phyloP scores from a whole-genome alignment of 2,797 vertebrate genomes.

The Coregonus suidteri region DNA sequence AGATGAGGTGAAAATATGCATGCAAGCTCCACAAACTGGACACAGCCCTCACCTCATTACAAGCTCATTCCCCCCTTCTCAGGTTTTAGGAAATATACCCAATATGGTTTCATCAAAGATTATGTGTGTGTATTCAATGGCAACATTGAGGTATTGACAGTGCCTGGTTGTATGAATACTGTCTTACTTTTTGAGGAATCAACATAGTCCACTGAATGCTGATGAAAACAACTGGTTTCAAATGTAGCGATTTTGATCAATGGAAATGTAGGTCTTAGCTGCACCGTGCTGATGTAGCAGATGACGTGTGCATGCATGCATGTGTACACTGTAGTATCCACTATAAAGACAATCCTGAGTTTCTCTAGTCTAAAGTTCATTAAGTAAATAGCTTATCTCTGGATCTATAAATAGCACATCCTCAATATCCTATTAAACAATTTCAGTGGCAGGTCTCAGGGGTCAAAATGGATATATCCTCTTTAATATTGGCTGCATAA shows the following conservation, averaged over 20 bases:
- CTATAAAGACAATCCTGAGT: neutral
- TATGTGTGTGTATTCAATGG: neutral
- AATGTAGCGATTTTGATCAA: neutral
- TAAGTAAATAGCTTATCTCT: slow-evolving; percentile 57
- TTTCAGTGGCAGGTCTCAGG: slow-evolving; percentile 42
- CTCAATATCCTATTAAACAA: slow-evolving; percentile 66
- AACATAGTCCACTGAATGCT: neutral
- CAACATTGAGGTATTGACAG: neutral
- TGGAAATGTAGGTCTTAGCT: neutral
- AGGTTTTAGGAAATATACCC: neutral
- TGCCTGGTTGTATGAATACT: neutral
- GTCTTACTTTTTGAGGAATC: neutral
- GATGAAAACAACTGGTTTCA: neutral
- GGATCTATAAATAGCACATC: slow-evolving; percentile 54
- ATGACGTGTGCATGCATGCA: neutral
- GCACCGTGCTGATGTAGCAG: neutral
- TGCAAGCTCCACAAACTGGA: slow-evolving; percentile 26
- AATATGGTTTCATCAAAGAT: neutral
- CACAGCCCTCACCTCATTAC: slow-evolving; percentile 47
- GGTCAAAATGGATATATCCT: slow-evolving; percentile 56
- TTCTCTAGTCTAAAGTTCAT: slow-evolving; percentile 42
- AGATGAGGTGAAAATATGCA: slow-evolving; percentile 59
- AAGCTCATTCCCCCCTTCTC: slow-evolving; percentile 21
- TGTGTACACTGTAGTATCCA: neutral
- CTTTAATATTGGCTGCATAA: slow-evolving; percentile 55